phyloP scores from a whole-genome alignment of 1,140 invertebrate species.

The Aplysia californica region DNA sequence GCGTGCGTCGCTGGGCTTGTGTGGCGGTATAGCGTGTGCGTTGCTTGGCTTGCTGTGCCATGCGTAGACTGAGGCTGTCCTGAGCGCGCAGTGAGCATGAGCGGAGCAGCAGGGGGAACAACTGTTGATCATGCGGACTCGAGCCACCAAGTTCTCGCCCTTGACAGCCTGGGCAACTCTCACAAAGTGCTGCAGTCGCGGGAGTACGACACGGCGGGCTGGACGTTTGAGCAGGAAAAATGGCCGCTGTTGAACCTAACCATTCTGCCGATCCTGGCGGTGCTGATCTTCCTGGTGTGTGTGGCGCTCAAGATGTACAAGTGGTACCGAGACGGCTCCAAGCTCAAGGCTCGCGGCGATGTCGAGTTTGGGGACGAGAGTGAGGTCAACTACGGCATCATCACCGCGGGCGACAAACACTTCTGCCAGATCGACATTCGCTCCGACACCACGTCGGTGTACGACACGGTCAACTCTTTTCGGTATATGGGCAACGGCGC shows the following conservation, averaged over 20 bases:
- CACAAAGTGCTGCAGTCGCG: no score
- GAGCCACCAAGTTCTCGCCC: no score
- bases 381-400: conserved; percentile 32
- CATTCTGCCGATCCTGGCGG: conserved; percentile 31
- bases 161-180: no score
- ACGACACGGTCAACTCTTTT: conserved; percentile 37
- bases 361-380: conserved; percentile 34
- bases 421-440: conserved; percentile 31
- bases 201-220: conserved; percentile 21
- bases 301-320: conserved; percentile 28
- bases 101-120: no score
- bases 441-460: conserved; percentile 31
- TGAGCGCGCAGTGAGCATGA: no score
- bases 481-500: conserved; percentile 24
- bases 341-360: conserved; percentile 20
- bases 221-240: not conserved
- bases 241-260: conserved; percentile 22
- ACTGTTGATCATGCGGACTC: no score
- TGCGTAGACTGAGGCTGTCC: no score
- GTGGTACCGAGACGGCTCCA: conserved; percentile 28
- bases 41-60: no score
- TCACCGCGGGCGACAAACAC: conserved; percentile 28
- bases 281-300: conserved; percentile 30
- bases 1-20: no score
- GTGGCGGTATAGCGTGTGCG: no score